A percentile compares a stretch with the other conserved stretches of the same genome.
These are phyloP conservation scores for Andrena dorsata DNA, from an alignment of 2,888 invertebrate species.

Conservation along the genomic window DNA sequence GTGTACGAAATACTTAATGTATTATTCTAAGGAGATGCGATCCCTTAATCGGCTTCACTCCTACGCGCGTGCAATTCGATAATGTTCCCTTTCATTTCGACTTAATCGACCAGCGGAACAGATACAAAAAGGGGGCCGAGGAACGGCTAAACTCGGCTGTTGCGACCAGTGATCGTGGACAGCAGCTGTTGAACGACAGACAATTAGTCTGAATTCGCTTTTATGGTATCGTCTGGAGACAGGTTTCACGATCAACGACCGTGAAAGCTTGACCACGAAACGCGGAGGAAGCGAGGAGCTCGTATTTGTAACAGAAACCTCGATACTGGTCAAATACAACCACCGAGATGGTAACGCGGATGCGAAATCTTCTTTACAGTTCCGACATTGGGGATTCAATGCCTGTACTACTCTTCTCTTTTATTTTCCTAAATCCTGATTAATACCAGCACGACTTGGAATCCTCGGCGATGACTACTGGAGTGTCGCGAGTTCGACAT, in stretches of 20 bases:
- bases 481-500: too few relatives aligned
- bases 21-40: neutral
- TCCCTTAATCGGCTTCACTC: neutral
- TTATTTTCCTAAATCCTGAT: too few relatives aligned
- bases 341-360: too few relatives aligned
- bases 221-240: conserved; percentile 62
- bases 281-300: neutral
- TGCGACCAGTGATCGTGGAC: conserved; percentile 37
- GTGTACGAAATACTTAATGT: too few relatives aligned
- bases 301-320: neutral
- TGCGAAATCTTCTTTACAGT: too few relatives aligned
- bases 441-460: too few relatives aligned
- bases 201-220: conserved; percentile 75
- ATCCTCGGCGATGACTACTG: too few relatives aligned
- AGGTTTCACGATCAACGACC: conserved; percentile 23
- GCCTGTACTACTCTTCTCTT: too few relatives aligned
- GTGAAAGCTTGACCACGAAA: conserved; percentile 10
- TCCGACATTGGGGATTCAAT: too few relatives aligned
- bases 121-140: neutral
- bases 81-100: conserved; percentile 9
- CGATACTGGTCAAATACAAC: neutral
- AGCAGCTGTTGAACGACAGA: conserved; percentile 73
- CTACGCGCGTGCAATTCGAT: neutral
- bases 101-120: conserved; percentile 5
- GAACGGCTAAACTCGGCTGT: conserved; percentile 34